Percentiles rank a stretch among this genome's conserved stretches.
These are phyloP conservation scores for Salminus brasiliensis DNA, from an alignment of 2,113 vertebrate species.

Conservation along the genomic window DNA sequence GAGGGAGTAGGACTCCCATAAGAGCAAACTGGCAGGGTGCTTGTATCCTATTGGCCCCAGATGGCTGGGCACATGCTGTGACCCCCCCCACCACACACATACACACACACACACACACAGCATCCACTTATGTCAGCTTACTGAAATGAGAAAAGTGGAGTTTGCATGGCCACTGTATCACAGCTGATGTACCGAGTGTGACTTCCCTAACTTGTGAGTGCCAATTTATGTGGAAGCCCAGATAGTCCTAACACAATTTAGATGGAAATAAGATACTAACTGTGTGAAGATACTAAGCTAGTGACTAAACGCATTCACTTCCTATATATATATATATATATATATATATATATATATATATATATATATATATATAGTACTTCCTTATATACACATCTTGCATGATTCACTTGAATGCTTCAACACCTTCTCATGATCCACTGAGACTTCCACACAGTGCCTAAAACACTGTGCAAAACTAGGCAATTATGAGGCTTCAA, in stretches of 20 bases:
- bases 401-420: neutral
- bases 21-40: conserved; percentile 34
- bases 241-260: neutral
- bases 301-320: too few species aligned
- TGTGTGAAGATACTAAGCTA: too few species aligned
- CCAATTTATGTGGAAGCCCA: neutral
- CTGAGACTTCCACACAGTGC: neutral
- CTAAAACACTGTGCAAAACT: neutral
- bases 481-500: neutral
- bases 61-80: conserved; percentile 33
- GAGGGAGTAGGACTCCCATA: conserved; percentile 29
- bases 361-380: too few species aligned
- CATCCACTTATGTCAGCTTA: neutral
- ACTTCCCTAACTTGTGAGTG: conserved; percentile 11
- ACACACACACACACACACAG: conserved; percentile 1
- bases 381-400: neutral
- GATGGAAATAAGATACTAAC: too few species aligned
- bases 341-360: too few species aligned
- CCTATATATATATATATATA: too few species aligned
- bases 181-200: conserved; percentile 32
- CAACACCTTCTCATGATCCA: neutral
- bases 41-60: conserved; percentile 41
- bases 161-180: conserved; percentile 21
- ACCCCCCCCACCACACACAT: neutral
- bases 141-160: conserved; percentile 32